Evolutionary conservation across 1,140 invertebrate genomes (phyloP), one percentile per base, ranked within the genome.

Genomic region (Carposina sasakii): DNA sequence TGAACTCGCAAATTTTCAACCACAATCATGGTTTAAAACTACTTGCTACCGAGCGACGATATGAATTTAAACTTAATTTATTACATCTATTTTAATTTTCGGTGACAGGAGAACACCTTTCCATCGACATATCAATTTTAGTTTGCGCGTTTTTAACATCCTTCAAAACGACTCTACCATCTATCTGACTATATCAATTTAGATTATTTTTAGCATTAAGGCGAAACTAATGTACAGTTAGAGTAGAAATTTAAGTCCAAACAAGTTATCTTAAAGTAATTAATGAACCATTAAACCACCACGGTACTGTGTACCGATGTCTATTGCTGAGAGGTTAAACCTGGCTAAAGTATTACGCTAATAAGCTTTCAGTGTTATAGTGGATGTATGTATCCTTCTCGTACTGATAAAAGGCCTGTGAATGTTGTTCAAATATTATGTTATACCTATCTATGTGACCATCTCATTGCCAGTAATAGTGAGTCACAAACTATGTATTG

Each of bases 141-240:
- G 68, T 74, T n/a, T 75, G 72, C 76, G 71, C 71, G 73, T 73
- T 59, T n/a, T n/a, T n/a, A 51, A 58, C 67, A 64, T 50, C 64
- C 62, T 60, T 59, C 66, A 63, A 60, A 68, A 61, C 55, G 59
- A 66, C 52, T 57, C 57, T 54, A 53, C 60, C 56, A 72, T 71
- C 65, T 68, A 77, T 77, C 73, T 71, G 76, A 76, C 59, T 71
- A 82, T 81, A 84, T 82, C 75, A 82, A 67, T 74, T 77, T 75
- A 84, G 85, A 83, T 83, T 85, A 85, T 85, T 85, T 85, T 85
- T 82, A 85, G 83, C 71, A 60, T 77, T 86, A 86, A 86, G 85
- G 82, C 85, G 83, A 85, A 86, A 85, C 81, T 86, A 85, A 86
- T 86, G 82, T 86, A 86, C 85, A 86, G 85, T 86, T 84, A 83